Base-by-base conservation (phyloP, 1,140 invertebrate species). In the Tetramorium parvispinum region DNA sequence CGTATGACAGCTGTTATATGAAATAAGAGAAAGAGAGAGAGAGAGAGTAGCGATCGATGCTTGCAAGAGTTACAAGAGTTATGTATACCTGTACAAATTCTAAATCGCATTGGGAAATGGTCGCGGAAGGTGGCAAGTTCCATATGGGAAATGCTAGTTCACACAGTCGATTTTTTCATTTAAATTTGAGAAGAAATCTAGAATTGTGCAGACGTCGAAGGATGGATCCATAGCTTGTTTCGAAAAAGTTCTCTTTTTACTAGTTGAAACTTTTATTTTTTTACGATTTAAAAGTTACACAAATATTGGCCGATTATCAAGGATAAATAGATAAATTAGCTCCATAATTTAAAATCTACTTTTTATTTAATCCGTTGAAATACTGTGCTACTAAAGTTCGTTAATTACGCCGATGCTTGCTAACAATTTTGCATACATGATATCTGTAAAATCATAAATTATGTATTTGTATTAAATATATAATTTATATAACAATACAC, bases 1-100 rank as follows among this genome's bases (percentile, higher is more conserved):
- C 68, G 55, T 61, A n/a, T 75, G 79, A 61, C 68, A 61, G 53
- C 43, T 73, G 77, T 79, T 83, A 83, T n/a, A 27, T 59, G 79
- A 83, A 83, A 73, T 83, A 61, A 73, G 79, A 83, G 53, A 57
- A 6, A 57, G 55, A 24, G 2, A n/a, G 43, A 71, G 78, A 82
- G 51, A 55, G 16, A 71, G 53, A 24, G 3, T 40, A 27, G 21
- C 49, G 59, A 37, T 57, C 7, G 65, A 59, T 27, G 79, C 18
- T 73, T 37, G 37, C 51, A 53, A 53, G 49, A 51, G 46, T 13
- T 46, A 40, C 49, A 13, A 55, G 78, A 82, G 66, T 82, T 81
- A 78, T 32, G 57, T 78, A 55, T 55, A 57, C 24, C 40, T 10
- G 32, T 24, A 51, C 43, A 27, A 77, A 43, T 70, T 81, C 63